Percentiles rank a stretch among this genome's conserved stretches.
Conservation (phyloP, 1,140 invertebrate genomes). For the Teleopsis dalmanni region DNA sequence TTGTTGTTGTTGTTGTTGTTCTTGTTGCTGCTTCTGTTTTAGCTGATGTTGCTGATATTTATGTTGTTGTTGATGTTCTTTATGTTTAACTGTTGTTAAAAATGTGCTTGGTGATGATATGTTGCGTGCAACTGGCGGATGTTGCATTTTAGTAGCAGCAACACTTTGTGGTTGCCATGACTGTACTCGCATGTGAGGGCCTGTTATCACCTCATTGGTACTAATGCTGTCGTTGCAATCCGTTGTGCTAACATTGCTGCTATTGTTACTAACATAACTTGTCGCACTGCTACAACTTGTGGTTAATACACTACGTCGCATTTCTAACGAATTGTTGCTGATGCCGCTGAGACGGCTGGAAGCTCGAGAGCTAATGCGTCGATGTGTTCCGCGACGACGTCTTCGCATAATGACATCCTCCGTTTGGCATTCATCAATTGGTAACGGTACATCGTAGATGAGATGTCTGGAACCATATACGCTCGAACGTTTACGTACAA, state of each 20-base stretch:
- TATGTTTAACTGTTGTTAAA: too few species aligned
- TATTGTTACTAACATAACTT: conserved; percentile 12
- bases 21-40: background rate
- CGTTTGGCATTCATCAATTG: conserved; percentile 53
- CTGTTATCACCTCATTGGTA: background rate
- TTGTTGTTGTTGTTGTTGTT: too few species aligned
- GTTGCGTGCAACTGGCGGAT: conserved; percentile 30
- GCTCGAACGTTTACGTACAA: conserved; percentile 38
- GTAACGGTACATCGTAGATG: conserved; percentile 54
- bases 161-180: conserved; percentile 19
- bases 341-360: conserved; percentile 18
- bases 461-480: conserved; percentile 53
- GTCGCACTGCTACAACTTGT: conserved; percentile 17
- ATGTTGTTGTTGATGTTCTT: conserved; percentile 4
- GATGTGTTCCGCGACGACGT: conserved; percentile 20
- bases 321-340: conserved; percentile 21
- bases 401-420: conserved; percentile 37
- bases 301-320: conserved; percentile 26
- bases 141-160: conserved; percentile 13
- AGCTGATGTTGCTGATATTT: background rate
- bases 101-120: conserved; percentile 33
- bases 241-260: conserved; percentile 1
- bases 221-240: background rate
- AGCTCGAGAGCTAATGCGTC: conserved; percentile 12
- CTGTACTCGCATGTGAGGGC: conserved; percentile 10